Conservation (phyloP, 2,888 invertebrate genomes). For the Ferdinandea cuprea region DNA sequence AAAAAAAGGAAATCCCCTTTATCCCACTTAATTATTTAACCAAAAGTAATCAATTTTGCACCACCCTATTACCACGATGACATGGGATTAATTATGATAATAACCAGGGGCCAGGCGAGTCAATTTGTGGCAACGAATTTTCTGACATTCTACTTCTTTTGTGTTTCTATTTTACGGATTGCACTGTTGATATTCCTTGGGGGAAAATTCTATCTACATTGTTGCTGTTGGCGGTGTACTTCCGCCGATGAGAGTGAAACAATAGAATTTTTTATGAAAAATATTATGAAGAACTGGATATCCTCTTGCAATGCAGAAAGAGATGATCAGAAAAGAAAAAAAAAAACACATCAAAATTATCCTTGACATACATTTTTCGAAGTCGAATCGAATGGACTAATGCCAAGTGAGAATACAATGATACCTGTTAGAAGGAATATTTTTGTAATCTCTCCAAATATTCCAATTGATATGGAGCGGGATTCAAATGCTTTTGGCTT, state of each 20-base stretch:
- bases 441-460: slow-evolving; percentile 34
- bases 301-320: slow-evolving; percentile 8
- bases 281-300: slow-evolving; percentile 45
- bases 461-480: slow-evolving; percentile 9
- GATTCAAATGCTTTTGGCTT: slow-evolving; percentile 9
- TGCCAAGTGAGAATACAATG: slow-evolving; percentile 60
- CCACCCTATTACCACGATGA: slow-evolving; percentile 46
- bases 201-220: slow-evolving; percentile 56
- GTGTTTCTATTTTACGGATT: slow-evolving; percentile 52
- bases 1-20: slow-evolving; percentile 16
- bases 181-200: slow-evolving; percentile 63
- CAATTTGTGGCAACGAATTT: slow-evolving; percentile 61
- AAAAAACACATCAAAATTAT: not conserved
- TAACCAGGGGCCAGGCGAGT: slow-evolving; percentile 61
- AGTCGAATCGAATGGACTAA: slow-evolving; percentile 57
- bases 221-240: slow-evolving; percentile 25
- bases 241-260: slow-evolving; percentile 35
- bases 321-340: not conserved
- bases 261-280: slow-evolving; percentile 53
- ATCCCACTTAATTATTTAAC: not conserved
- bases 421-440: slow-evolving; percentile 53
- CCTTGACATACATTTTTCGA: slow-evolving; percentile 60
- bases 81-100: slow-evolving; percentile 72
- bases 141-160: slow-evolving; percentile 35
- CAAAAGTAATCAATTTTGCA: slow-evolving; percentile 57